Conservation (phyloP, 2,797 vertebrate species). For the Tapera naevia region DNA sequence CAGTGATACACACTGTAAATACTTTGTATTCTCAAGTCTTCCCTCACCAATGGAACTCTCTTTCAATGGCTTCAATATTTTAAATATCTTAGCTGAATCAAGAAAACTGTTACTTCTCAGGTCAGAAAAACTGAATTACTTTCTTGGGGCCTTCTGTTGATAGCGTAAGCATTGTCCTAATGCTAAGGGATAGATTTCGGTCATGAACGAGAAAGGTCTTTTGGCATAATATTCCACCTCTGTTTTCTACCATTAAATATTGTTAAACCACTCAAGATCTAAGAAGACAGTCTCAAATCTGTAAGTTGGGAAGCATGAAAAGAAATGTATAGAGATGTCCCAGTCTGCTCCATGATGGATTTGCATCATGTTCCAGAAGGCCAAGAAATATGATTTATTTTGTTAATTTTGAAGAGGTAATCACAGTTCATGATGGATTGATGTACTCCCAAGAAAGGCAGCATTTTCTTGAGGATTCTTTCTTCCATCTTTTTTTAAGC, state of each 20-base stretch:
- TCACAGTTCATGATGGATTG: background rate
- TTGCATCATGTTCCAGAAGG: background rate
- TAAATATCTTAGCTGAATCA: background rate
- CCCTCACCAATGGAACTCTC: background rate
- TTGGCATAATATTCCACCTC: background rate
- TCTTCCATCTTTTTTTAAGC: background rate
- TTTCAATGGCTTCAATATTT: background rate
- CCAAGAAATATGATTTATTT: background rate
- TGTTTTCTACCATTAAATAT: background rate
- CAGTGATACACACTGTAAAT: background rate
- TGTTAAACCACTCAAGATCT: background rate
- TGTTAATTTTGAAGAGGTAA: background rate
- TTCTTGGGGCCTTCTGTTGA: background rate
- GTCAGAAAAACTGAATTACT: background rate
- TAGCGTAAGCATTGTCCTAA: background rate
- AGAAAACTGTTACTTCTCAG: background rate
- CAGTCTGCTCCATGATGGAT: background rate
- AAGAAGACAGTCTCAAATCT: background rate
- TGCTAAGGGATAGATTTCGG: background rate
- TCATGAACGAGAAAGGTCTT: background rate
- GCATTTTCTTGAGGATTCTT: background rate
- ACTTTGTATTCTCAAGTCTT: background rate
- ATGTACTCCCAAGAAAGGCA: background rate
- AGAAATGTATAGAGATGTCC: background rate
- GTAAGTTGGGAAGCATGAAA: rapidly evolving